Evolutionary conservation across 2,797 vertebrate genomes (phyloP).

Genomic region (Macropodus opercularis): DNA sequence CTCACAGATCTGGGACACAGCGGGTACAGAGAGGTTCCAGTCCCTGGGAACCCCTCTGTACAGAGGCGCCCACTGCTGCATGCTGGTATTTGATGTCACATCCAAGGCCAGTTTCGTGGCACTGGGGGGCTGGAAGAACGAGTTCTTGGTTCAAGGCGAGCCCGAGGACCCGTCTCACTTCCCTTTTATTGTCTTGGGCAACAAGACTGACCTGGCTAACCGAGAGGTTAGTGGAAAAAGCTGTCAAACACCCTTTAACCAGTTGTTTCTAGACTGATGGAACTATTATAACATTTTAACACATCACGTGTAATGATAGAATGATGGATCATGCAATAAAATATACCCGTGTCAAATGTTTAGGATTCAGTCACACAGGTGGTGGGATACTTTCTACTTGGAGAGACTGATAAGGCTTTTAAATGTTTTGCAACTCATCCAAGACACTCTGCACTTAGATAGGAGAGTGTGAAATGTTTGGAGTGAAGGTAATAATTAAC

Average conservation of each 20-base stretch:
- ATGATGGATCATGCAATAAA: no score
- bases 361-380: neutral
- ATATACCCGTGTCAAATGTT: neutral
- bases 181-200: slow-evolving; percentile 77
- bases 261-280: neutral
- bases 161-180: slow-evolving; percentile 65
- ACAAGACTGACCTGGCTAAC: slow-evolving; percentile 75
- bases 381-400: neutral
- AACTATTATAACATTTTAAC: neutral
- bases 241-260: neutral
- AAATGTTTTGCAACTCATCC: neutral
- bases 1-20: slow-evolving; percentile 80
- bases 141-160: slow-evolving; percentile 74
- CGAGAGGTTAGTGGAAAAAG: slow-evolving; percentile 46
- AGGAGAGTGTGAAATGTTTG: neutral
- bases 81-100: slow-evolving; percentile 81
- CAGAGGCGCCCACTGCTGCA: slow-evolving; percentile 75
- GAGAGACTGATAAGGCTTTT: neutral
- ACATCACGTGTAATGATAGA: neutral
- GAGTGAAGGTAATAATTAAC: neutral
- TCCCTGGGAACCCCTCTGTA: slow-evolving; percentile 74
- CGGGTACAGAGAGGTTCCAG: slow-evolving; percentile 78
- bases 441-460: neutral
- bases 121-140: slow-evolving; percentile 73
- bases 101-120: slow-evolving; percentile 67